Conservation (phyloP, 2,797 vertebrate genomes). For the Epinephelus malabaricus region DNA sequence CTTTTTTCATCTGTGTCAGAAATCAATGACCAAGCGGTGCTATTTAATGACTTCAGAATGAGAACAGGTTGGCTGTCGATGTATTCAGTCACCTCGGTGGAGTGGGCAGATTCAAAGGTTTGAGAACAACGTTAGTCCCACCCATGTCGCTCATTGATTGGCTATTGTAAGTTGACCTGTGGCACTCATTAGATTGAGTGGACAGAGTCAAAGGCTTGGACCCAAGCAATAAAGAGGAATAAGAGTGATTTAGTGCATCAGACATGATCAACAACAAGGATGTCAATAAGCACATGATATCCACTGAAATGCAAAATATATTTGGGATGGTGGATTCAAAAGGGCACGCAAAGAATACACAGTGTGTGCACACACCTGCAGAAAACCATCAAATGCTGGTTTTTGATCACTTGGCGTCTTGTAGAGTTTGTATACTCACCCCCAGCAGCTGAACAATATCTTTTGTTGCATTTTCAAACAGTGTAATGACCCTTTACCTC, state of each 20-base stretch:
- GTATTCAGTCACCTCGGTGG: too few species aligned
- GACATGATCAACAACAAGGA: slow-evolving; percentile 7
- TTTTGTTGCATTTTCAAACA: slow-evolving; percentile 39
- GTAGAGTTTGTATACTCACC: slow-evolving; percentile 3
- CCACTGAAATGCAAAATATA: slow-evolving; percentile 29
- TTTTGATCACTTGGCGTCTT: slow-evolving; percentile 26
- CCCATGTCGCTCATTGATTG: too few species aligned
- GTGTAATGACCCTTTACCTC: slow-evolving; percentile 60
- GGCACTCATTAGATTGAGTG: too few species aligned
- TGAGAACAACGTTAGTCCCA: too few species aligned
- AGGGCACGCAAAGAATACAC: not conserved
- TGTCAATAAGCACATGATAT: not conserved
- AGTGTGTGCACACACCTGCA: not conserved
- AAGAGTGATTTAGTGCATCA: not conserved
- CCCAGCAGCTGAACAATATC: slow-evolving; percentile 7
- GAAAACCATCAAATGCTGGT: not conserved
- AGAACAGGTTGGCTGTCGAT: too few species aligned
- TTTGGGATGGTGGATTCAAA: slow-evolving; percentile 13
- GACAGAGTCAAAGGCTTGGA: too few species aligned
- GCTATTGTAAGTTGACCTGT: too few species aligned
- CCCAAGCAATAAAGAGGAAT: not conserved
- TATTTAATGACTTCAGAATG: too few species aligned
- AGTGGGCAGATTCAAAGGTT: too few species aligned
- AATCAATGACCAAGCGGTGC: too few species aligned
- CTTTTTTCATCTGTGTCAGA: too few species aligned